Percentiles rank a stretch among this genome's conserved stretches.
Conservation (phyloP, 1,140 invertebrate species). For the Musca domestica region DNA sequence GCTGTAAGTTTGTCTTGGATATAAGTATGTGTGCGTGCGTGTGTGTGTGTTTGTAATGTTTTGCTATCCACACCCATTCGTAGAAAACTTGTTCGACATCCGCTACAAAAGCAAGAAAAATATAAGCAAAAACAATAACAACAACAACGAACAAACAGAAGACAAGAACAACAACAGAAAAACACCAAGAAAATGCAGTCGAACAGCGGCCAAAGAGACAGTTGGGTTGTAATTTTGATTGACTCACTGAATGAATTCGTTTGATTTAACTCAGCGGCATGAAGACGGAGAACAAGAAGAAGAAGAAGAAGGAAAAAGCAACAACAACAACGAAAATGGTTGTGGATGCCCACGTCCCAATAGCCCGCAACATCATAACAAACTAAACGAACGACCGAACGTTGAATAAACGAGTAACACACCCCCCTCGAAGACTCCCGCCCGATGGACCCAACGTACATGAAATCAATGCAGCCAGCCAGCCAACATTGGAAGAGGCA, state of each 20-base stretch:
- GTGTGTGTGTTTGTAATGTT: too few relatives aligned
- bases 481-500: too few relatives aligned
- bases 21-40: too few relatives aligned
- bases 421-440: too few relatives aligned
- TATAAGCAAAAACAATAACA: conserved; percentile 10
- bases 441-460: too few relatives aligned
- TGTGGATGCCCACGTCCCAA: too few relatives aligned
- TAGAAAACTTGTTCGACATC: conserved; percentile 39
- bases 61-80: conserved; percentile 34
- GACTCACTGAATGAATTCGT: conserved; percentile 19
- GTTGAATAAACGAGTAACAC: too few relatives aligned
- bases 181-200: not conserved
- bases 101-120: conserved; percentile 22
- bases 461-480: too few relatives aligned
- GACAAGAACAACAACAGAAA: not conserved
- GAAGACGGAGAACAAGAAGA: not conserved
- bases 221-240: conserved; percentile 13
- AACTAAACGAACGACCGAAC: too few relatives aligned
- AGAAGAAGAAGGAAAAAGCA: not conserved
- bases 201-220: not conserved
- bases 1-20: too few relatives aligned
- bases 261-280: not conserved
- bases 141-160: not conserved
- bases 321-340: not conserved
- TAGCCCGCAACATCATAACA: too few relatives aligned